A percentile compares a stretch with the other conserved stretches of the same genome.
phyloP scores from a whole-genome alignment of 1,140 invertebrate genomes.

The Brachionus rotundiformis region DNA sequence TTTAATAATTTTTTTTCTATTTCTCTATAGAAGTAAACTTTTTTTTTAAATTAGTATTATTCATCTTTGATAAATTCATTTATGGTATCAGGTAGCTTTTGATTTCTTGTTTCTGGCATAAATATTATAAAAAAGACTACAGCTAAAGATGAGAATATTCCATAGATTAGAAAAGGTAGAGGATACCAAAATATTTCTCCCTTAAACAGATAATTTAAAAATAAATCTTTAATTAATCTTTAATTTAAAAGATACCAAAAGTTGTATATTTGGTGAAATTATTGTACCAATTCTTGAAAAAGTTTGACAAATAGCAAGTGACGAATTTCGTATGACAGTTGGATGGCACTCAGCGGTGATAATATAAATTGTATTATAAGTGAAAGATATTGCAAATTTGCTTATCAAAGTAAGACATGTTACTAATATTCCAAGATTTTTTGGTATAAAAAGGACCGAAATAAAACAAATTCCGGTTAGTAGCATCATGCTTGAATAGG shows the following conservation, averaged over 20 bases:
- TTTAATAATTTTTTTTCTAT: no score
- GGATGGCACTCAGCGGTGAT: slow-evolving; percentile 31
- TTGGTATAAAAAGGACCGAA: slow-evolving; percentile 30
- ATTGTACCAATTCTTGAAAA: not conserved
- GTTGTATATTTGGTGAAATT: slow-evolving; percentile 26
- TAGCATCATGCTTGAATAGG: slow-evolving; percentile 24
- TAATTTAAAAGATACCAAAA: not conserved
- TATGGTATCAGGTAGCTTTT: slow-evolving; percentile 55
- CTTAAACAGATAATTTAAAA: not conserved
- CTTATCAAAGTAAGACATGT: slow-evolving; percentile 8
- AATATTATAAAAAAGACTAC: slow-evolving; percentile 52
- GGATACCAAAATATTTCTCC: slow-evolving; percentile 52
- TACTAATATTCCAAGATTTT: not conserved
- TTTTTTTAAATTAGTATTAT: not conserved
- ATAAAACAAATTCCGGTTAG: slow-evolving; percentile 11
- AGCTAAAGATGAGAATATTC: slow-evolving; percentile 53
- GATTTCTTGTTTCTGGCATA: slow-evolving; percentile 56
- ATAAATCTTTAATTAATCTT: not conserved
- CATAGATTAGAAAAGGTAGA: slow-evolving; percentile 53
- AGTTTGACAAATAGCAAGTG: slow-evolving; percentile 38
- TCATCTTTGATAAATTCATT: slow-evolving; percentile 53
- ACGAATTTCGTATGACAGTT: slow-evolving; percentile 39
- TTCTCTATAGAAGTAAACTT: no score
- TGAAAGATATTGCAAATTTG: slow-evolving; percentile 32
- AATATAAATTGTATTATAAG: slow-evolving; percentile 46